Evolutionary conservation across 1,140 invertebrate species (phyloP), one percentile per base, ranked within the genome.

Genomic region (Armadillidium nasatum): DNA sequence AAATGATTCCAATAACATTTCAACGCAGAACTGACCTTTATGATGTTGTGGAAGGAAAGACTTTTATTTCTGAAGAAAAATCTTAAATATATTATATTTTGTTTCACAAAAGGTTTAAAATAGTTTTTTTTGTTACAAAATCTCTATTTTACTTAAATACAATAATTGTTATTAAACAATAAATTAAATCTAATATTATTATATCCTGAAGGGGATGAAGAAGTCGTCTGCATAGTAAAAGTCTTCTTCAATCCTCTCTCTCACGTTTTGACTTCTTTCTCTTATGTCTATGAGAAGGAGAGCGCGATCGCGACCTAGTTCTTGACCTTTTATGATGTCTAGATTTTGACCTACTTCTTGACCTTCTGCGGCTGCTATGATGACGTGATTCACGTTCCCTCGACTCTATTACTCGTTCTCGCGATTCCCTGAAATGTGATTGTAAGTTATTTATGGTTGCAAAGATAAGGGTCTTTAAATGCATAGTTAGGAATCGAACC

Each of bases 241-340:
- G 3, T 3, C 50, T n/a, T 60, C 50, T 60, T 13, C 7, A 60
- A 6, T 33, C 46, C 21, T 80, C 78, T 21, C 78, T 71, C 10
- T 79, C 78, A 33, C 78, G 67, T 43, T 72, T 79, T 22, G 74
- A 79, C 73, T 76, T 73, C 73, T 74, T 76, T 44, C 76, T 67
- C 67, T 78, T 76, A 50, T 76, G 70, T 73, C 72, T 76, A 60
- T 75, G 75, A 7, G 72, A 76, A 15, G 72, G 77, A 4, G 74
- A 76, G 6, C 79, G 74, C 0, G 74, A 76, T 19, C 75, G 72
- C 0, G 73, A 77, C 66, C 76, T 43, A 13, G 50, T 69, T 44
- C 72, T 54, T 69, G 73, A 4, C 13, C 77, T 76, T 33, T 69
- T 60, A 60, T 19, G 50, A 68, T 70, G 75, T 33, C 78, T 73